These are phyloP conservation scores for Neostethus bicornis DNA, from an alignment of 2,797 vertebrate species.

Conservation along the genomic window DNA sequence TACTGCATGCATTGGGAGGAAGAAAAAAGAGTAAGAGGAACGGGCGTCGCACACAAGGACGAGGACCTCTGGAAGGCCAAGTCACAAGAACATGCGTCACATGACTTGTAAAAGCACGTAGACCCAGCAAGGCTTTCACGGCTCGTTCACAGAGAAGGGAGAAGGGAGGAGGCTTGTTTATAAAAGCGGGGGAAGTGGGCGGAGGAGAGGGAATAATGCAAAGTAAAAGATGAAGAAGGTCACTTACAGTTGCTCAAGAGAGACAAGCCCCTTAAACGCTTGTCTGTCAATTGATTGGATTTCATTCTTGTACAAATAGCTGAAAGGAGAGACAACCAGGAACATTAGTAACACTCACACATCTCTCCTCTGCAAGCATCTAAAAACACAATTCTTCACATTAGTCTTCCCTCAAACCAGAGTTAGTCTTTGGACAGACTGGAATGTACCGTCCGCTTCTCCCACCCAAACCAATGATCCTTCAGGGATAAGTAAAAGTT, in stretches of 20 bases:
- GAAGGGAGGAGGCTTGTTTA: conserved; percentile 11
- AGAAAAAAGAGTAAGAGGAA: conserved; percentile 24
- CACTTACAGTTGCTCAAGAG: conserved; percentile 99
- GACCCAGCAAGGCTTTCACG: conserved; percentile 37
- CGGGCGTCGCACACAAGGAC: background rate
- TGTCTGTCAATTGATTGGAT: conserved; percentile 99
- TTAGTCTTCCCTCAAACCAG: too few species aligned
- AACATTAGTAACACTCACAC: conserved; percentile 86
- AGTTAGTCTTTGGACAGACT: too few species aligned
- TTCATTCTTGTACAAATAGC: conserved; percentile 99
- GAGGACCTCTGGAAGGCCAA: conserved; percentile 34
- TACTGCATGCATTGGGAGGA: conserved; percentile 59
- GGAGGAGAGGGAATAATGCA: conserved; percentile 51
- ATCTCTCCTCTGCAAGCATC: too few species aligned
- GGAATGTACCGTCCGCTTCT: too few species aligned
- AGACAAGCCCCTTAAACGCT: conserved; percentile 99
- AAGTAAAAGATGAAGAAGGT: conserved; percentile 62
- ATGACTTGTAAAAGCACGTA: conserved; percentile 22
- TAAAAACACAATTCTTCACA: too few species aligned
- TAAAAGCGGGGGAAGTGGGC: conserved; percentile 31
- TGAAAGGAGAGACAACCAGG: conserved; percentile 95
- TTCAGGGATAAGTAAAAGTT: too few species aligned
- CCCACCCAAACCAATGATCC: too few species aligned
- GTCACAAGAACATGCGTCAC: conserved; percentile 15
- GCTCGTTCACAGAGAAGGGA: conserved; percentile 10